Evolutionary conservation across 2,888 invertebrate species (phyloP).

Genomic region (Nemotelus nigrinus): DNA sequence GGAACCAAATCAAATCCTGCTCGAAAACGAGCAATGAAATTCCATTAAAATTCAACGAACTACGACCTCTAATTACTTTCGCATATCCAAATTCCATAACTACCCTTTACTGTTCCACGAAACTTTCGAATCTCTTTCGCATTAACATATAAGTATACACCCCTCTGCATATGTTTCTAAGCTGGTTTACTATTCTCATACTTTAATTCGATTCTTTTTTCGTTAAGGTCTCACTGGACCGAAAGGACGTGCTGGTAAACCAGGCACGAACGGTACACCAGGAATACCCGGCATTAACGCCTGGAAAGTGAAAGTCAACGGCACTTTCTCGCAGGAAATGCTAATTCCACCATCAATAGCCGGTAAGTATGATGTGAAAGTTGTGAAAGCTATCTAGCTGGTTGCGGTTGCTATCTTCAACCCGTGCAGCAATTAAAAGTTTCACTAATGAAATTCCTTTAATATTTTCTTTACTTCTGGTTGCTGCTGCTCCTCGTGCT

Average conservation of each 20-base stretch:
- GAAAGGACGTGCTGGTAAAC: slow-evolving; percentile 77
- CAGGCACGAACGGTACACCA: slow-evolving; percentile 77
- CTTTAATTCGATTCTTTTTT: not conserved
- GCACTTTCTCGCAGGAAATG: slow-evolving; percentile 72
- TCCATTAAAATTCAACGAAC: no score
- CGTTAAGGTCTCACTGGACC: slow-evolving; percentile 68
- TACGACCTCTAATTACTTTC: no score
- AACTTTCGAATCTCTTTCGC: not conserved
- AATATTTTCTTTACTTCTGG: not conserved
- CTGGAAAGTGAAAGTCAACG: slow-evolving; percentile 73
- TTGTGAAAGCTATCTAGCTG: not conserved
- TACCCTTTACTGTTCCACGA: no score
- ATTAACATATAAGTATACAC: not conserved
- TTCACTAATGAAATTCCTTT: not conserved
- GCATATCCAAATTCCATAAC: no score
- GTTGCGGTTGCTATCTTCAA: not conserved
- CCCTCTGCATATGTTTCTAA: not conserved
- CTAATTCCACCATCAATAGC: slow-evolving; percentile 88
- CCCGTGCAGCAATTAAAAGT: not conserved
- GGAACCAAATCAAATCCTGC: no score
- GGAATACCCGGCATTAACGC: slow-evolving; percentile 86
- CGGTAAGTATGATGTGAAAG: slow-evolving; percentile 65
- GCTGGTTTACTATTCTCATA: no score
- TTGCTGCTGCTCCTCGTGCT: not conserved
- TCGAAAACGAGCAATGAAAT: no score